Conservation (phyloP, 2,888 invertebrate genomes). For the Hipparchia sbordonii region DNA sequence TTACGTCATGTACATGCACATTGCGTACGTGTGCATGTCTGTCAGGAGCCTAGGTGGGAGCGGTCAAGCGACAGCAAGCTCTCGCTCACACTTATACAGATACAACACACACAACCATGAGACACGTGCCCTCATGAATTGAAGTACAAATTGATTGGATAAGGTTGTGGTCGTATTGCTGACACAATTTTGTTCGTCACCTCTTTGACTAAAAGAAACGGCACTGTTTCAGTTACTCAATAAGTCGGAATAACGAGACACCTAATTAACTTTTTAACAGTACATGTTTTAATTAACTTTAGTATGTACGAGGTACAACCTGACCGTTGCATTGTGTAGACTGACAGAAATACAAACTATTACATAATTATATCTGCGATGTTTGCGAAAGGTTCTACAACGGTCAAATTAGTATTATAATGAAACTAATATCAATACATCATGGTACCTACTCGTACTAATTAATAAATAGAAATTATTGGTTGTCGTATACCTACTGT, state of each 20-base stretch:
- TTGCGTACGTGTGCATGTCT: no score
- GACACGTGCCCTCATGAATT: no score
- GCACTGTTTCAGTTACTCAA: conserved; percentile 41
- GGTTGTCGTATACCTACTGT: no score
- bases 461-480: conserved; percentile 20
- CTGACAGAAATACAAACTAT: conserved; percentile 37
- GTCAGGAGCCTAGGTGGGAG: no score
- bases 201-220: conserved; percentile 26
- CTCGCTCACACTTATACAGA: no score
- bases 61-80: no score
- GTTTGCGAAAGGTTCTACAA: conserved; percentile 20
- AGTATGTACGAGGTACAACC: conserved; percentile 36
- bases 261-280: conserved; percentile 42
- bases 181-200: no score
- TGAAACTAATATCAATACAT: conserved; percentile 20
- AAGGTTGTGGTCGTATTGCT: no score
- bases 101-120: no score
- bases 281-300: conserved; percentile 46
- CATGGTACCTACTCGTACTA: background rate
- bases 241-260: conserved; percentile 40
- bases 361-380: conserved; percentile 33
- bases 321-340: conserved; percentile 39
- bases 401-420: conserved; percentile 19
- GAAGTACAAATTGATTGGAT: no score
- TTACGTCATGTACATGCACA: no score